Base-by-base conservation (phyloP, 2,888 invertebrate species). In the Andrena fulva region DNA sequence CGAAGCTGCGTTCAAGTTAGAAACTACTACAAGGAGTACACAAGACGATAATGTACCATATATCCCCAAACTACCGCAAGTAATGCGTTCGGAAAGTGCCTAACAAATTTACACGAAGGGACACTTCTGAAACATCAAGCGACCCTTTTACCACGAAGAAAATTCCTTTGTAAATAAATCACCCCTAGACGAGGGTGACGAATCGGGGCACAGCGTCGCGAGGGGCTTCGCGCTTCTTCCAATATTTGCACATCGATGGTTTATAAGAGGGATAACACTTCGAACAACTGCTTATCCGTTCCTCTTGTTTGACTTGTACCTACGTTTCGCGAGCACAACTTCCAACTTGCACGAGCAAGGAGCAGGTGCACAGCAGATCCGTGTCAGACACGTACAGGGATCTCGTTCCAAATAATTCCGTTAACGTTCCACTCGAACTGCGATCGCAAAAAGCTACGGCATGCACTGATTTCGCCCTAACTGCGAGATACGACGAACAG, bases 181-280 rank as follows among this genome's bases (percentile, higher is more conserved):
- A 68, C 16, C 16, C 5, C 20, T 20, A 6, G 42, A 16, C 33
- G 63, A 35, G 54, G 16, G 48, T 10, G 12, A 56, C 42, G 42
- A 42, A n/a, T 27, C 69, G 42, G 56, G 16, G n/a, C 27, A 12
- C 42, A n/a, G 63, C 66, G n/a, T 20, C 24, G 10, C 24, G 4
- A 16, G 42, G 24, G 24, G 42, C 35, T 67, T 54, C 72, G 52
- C 48, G 52, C 66, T 63, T 73, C 66, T 33, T 63, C 29, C 82
- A 82, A 82, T 84, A 78, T 82, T 84, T 82, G 72, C 77, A 50
- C 82, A 67, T 66, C 75, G 64, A 73, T 77, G 56, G 64, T 84
- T 84, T 73, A 78, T 78, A 75, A 82, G 63, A n/a, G 24, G 77
- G 59, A 70, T 73, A 78, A 81, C 73, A 76, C 80, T 73, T 31